A percentile compares a stretch with the other conserved stretches of the same genome.
phyloP scores from a whole-genome alignment of 92 coral and sea anemone genomes.

The Isaurus tuberculatus region DNA sequence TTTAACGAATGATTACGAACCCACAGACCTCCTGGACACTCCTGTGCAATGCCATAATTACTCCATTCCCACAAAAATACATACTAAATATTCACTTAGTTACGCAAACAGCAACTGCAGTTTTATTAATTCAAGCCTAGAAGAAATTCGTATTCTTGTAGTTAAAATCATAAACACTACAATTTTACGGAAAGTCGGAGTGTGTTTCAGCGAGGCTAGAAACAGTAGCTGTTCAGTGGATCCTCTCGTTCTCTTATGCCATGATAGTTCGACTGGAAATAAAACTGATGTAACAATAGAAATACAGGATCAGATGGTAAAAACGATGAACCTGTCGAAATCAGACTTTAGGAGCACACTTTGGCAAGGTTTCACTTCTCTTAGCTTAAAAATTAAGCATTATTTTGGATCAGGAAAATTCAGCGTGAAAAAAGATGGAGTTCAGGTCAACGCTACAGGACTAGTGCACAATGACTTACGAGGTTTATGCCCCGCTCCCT shows the following conservation, averaged over 20 bases:
- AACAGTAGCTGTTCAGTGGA: slow-evolving; percentile 22
- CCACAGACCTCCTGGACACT: slow-evolving; percentile 3
- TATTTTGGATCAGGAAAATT: slow-evolving; percentile 10
- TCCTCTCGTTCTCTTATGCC: background rate
- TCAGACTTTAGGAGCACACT: background rate
- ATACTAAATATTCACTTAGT: slow-evolving; percentile 2
- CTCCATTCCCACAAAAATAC: slow-evolving; percentile 10
- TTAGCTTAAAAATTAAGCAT: background rate
- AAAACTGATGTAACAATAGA: background rate
- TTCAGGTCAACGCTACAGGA: slow-evolving; percentile 2
- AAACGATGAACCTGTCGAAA: background rate
- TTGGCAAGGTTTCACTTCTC: background rate
- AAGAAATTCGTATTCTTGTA: background rate
- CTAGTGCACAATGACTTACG: slow-evolving; percentile 4
- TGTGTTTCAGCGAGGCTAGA: slow-evolving; percentile 1
- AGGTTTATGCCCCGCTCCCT: slow-evolving; percentile 4
- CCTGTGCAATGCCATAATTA: slow-evolving; percentile 27
- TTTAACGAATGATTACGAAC: background rate
- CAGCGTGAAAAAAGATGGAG: background rate
- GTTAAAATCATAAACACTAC: slow-evolving; percentile 5
- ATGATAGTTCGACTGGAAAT: slow-evolving; percentile 3
- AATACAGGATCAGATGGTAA: slow-evolving; percentile 23
- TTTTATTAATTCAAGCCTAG: slow-evolving; percentile 20
- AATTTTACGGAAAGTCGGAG: background rate
- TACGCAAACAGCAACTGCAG: slow-evolving; percentile 39